Conservation (phyloP, 2,113 vertebrate genomes). For the Mirza zaza region DNA sequence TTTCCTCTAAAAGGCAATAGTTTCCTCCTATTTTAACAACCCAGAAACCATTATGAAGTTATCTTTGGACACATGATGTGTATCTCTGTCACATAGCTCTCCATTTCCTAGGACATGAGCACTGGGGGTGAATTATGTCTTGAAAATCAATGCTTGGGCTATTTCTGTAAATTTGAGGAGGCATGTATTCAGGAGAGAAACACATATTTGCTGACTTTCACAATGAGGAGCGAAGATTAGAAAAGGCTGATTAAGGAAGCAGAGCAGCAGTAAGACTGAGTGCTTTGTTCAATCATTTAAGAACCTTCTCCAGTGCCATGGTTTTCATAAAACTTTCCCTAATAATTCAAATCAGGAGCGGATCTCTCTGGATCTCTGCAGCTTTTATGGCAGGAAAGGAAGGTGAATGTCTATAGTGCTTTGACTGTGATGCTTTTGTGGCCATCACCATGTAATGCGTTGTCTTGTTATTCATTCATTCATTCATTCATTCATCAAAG, state of each 20-base stretch:
- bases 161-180: slow-evolving; percentile 26
- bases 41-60: slow-evolving; percentile 64
- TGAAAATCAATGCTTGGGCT: not conserved
- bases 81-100: slow-evolving; percentile 30
- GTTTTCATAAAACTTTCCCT: not conserved
- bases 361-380: not conserved
- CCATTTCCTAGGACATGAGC: not conserved
- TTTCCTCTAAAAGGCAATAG: slow-evolving; percentile 69
- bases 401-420: not conserved
- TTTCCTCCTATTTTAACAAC: slow-evolving; percentile 62
- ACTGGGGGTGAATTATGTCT: not conserved
- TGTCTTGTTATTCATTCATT: not conserved
- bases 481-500: not conserved
- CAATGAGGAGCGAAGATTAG: not conserved
- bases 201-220: not conserved
- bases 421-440: not conserved
- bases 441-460: not conserved
- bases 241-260: not conserved
- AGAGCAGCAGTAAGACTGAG: not conserved
- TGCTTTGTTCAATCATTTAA: not conserved
- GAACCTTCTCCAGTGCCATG: not conserved
- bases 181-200: not conserved
- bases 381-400: not conserved
- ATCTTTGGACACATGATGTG: slow-evolving; percentile 50
- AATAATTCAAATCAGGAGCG: not conserved